Evolutionary conservation across 2,797 vertebrate species (phyloP).

Genomic region (Nyctalus aviator): DNA sequence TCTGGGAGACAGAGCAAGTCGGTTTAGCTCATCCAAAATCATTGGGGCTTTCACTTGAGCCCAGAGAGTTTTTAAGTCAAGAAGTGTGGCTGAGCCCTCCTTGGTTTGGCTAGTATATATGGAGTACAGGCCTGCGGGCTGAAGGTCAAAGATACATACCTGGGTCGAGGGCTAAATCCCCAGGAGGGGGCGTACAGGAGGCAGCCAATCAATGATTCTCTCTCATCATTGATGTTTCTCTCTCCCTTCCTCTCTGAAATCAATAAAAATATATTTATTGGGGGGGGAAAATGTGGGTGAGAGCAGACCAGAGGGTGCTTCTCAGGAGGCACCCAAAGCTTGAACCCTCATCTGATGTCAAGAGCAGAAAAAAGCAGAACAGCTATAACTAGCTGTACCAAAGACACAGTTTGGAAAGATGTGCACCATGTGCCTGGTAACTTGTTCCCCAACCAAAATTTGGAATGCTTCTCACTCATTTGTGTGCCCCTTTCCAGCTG

Average conservation of each 20-base stretch:
- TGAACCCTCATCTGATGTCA: not conserved
- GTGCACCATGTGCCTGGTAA: not conserved
- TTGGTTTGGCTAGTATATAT: too few relatives aligned
- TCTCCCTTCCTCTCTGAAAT: too few relatives aligned
- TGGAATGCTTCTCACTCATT: not conserved
- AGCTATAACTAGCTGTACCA: not conserved
- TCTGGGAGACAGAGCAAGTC: not conserved
- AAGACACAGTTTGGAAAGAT: not conserved
- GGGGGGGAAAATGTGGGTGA: not conserved
- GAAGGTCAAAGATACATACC: too few relatives aligned
- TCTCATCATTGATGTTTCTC: too few relatives aligned
- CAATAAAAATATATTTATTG: too few relatives aligned
- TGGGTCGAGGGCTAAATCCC: too few relatives aligned
- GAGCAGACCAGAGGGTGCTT: not conserved
- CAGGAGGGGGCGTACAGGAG: too few relatives aligned
- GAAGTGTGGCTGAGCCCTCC: not conserved
- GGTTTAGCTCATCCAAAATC: not conserved
- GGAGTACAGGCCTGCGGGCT: too few relatives aligned
- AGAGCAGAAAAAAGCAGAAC: not conserved
- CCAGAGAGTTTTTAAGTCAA: constrained; percentile 6
- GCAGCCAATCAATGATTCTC: too few relatives aligned
- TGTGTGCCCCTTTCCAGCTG: constrained; percentile 40
- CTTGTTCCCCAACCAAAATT: not conserved
- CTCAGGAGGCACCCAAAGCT: not conserved
- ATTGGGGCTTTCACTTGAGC: not conserved